These are phyloP conservation scores for Natator depressus DNA, from an alignment of 2,113 vertebrate genomes.

Conservation along the genomic window DNA sequence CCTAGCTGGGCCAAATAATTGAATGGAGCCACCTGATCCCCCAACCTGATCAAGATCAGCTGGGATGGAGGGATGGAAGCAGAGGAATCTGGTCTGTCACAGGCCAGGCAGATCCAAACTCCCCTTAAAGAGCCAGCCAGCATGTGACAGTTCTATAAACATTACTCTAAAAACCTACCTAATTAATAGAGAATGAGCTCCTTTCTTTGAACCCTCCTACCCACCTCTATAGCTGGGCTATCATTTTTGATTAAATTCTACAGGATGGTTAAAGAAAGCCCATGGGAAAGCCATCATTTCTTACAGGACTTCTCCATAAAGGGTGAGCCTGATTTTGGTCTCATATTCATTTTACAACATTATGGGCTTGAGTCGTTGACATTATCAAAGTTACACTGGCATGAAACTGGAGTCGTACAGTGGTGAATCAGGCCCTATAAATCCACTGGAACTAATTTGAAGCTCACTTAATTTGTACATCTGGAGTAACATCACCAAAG, in stretches of 20 bases:
- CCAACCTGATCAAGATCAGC: too few relatives aligned
- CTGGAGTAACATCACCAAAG: neutral
- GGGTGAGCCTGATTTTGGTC: neutral
- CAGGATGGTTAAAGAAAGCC: neutral
- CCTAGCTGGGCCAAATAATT: too few relatives aligned
- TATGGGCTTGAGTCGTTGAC: too few relatives aligned
- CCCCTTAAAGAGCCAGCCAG: too few relatives aligned
- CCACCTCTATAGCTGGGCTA: neutral
- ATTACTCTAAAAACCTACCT: neutral
- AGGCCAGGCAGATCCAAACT: too few relatives aligned
- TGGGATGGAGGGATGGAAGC: too few relatives aligned
- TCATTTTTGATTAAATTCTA: neutral
- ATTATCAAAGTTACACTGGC: too few relatives aligned
- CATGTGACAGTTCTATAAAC: too few relatives aligned
- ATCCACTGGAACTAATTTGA: neutral
- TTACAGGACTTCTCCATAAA: too few relatives aligned
- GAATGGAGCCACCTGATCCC: too few relatives aligned
- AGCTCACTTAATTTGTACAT: accelerated
- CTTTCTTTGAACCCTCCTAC: neutral
- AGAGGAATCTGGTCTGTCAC: too few relatives aligned
- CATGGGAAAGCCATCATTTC: neutral
- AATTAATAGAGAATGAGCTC: neutral
- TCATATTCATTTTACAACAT: neutral
- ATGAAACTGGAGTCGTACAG: too few relatives aligned
- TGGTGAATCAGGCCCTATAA: neutral